Conservation (phyloP, 2,797 vertebrate genomes). For the Bradypodion pumilum region DNA sequence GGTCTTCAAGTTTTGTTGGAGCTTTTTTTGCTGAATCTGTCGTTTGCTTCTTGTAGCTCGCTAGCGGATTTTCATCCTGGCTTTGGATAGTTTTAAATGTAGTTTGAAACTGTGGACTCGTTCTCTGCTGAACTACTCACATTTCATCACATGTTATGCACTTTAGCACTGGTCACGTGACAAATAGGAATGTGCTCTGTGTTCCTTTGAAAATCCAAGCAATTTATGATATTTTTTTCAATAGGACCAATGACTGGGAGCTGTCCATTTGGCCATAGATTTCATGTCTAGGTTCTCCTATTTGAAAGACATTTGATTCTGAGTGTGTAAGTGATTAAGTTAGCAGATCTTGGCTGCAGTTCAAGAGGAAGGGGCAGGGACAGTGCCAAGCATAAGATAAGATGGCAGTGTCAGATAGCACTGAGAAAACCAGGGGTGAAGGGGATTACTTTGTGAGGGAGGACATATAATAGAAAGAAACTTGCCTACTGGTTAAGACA, state of each 20-base stretch:
- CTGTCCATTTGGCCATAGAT: not conserved
- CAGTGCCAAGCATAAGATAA: not conserved
- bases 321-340: not conserved
- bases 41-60: not conserved
- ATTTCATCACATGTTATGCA: not conserved
- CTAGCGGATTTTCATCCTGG: not conserved
- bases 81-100: constrained; percentile 15
- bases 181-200: not conserved
- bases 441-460: not conserved
- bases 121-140: constrained; percentile 3
- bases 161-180: not conserved
- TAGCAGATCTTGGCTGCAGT: not conserved
- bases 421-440: not conserved
- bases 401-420: not conserved
- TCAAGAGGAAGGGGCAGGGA: not conserved
- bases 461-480: not conserved
- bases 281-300: not conserved
- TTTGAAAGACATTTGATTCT: constrained; percentile 2
- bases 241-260: not conserved
- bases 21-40: not conserved
- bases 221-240: not conserved
- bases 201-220: not conserved
- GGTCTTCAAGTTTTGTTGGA: not conserved
- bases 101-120: not conserved
- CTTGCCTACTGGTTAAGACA: not conserved